These are phyloP conservation scores for Zaprionus vittiger DNA, from an alignment of 1,140 invertebrate genomes.

Conservation along the genomic window DNA sequence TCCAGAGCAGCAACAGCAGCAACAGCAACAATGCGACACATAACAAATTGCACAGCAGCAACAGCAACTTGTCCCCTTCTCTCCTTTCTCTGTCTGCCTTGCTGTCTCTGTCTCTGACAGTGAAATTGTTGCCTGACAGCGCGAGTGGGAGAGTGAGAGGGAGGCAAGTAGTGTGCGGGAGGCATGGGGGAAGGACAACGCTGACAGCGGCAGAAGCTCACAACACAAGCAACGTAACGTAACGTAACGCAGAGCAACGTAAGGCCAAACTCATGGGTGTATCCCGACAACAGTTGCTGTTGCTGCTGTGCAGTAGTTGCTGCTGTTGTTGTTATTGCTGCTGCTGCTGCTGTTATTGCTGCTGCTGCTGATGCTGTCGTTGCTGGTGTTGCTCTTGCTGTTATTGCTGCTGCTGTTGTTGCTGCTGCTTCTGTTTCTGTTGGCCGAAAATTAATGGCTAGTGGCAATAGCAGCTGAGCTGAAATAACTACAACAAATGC, in stretches of 20 bases:
- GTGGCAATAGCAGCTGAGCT: constrained; percentile 71
- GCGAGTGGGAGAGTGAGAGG: constrained; percentile 3
- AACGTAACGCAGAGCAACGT: constrained; percentile 33
- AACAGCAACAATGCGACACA: constrained; percentile 62
- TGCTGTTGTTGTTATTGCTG: constrained; percentile 39
- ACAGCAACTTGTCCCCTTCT: not conserved
- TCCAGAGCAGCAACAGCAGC: constrained; percentile 44
- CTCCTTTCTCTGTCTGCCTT: not conserved
- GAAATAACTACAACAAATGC: constrained; percentile 53
- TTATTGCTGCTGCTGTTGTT: constrained; percentile 18
- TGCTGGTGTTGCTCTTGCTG: not conserved
- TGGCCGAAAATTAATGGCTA: constrained; percentile 77
- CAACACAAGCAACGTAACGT: constrained; percentile 43
- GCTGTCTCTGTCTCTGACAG: constrained; percentile 74
- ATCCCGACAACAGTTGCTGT: constrained; percentile 17
- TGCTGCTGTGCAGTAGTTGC: not conserved
- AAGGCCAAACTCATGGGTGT: constrained; percentile 52
- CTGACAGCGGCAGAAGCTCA: constrained; percentile 24
- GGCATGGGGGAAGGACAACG: not conserved
- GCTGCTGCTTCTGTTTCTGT: constrained; percentile 35
- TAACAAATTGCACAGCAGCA: constrained; percentile 76
- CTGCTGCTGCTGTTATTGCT: constrained; percentile 47
- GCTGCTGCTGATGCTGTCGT: constrained; percentile 12
- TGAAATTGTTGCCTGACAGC: constrained; percentile 80
- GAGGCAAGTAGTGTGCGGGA: not conserved